Evolutionary conservation across 92 coral and sea anemone genomes (phyloP).

Genomic region (Hydrozoanthus gracilis): DNA sequence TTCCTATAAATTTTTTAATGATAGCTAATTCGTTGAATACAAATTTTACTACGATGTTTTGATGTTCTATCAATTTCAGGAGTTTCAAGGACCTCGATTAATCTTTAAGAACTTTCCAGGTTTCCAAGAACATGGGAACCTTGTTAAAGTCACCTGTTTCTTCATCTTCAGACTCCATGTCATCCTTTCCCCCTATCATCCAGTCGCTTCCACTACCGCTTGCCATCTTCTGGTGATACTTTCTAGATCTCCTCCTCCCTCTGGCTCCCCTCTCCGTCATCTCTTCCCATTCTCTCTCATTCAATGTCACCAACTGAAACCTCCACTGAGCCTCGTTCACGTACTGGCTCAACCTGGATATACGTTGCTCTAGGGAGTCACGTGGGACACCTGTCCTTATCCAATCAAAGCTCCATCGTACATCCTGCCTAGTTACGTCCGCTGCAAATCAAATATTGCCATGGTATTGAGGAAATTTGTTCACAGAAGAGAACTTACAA

Average conservation of each 20-base stretch:
- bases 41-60: no score
- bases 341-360: slow-evolving; percentile 94
- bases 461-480: background rate
- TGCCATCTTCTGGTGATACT: slow-evolving; percentile 59
- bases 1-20: no score
- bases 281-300: slow-evolving; percentile 49
- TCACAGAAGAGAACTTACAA: background rate
- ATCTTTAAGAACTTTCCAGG: no score
- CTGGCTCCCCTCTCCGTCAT: slow-evolving; percentile 46
- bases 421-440: slow-evolving; percentile 29
- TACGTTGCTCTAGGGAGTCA: slow-evolving; percentile 83
- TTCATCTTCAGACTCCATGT: slow-evolving; percentile 53
- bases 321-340: slow-evolving; percentile 99
- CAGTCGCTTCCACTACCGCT: slow-evolving; percentile 45
- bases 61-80: no score
- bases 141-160: slow-evolving; percentile 37
- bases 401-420: slow-evolving; percentile 71
- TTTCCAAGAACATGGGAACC: no score
- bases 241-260: slow-evolving; percentile 51
- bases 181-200: slow-evolving; percentile 44
- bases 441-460: background rate
- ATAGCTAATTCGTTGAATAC: no score
- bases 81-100: no score
- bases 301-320: slow-evolving; percentile 91
- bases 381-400: slow-evolving; percentile 71